Evolutionary conservation across 1,140 invertebrate genomes (phyloP).

Genomic region (Heliconius melpomene): DNA sequence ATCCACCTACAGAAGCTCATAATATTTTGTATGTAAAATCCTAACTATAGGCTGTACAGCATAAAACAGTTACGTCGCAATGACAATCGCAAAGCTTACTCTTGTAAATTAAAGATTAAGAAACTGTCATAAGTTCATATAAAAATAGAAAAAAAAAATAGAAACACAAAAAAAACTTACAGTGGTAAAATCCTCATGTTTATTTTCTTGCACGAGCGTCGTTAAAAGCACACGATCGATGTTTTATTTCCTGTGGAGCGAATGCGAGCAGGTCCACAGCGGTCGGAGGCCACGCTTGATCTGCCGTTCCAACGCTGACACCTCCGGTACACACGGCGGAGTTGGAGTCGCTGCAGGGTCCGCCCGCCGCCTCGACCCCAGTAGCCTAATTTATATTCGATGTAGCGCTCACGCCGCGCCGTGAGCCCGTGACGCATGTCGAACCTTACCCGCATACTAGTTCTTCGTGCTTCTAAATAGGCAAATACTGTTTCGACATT

Average conservation of each 20-base stretch:
- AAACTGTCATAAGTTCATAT: background rate
- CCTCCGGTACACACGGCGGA: constrained; percentile 56
- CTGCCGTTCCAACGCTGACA: constrained; percentile 59
- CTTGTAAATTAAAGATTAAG: background rate
- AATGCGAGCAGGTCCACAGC: constrained; percentile 64
- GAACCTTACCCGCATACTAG: constrained; percentile 53
- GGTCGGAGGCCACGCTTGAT: constrained; percentile 70
- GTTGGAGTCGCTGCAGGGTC: constrained; percentile 46
- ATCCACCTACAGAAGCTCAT: background rate
- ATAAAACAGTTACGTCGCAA: constrained; percentile 51
- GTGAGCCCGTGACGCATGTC: constrained; percentile 45
- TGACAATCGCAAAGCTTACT: constrained; percentile 59
- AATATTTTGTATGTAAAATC: constrained; percentile 5
- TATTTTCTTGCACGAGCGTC: constrained; percentile 49
- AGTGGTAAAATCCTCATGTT: constrained; percentile 71
- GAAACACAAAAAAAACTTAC: constrained; percentile 53
- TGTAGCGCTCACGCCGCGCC: constrained; percentile 48
- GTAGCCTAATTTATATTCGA: constrained; percentile 63
- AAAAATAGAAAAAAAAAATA: constrained; percentile 21
- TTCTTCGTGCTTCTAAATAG: constrained; percentile 21
- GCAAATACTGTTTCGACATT: constrained; percentile 53
- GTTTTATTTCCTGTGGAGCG: constrained; percentile 57
- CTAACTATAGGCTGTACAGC: background rate
- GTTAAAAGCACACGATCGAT: constrained; percentile 53
- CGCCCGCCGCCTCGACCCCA: constrained; percentile 51